Evolutionary conservation across 2,797 vertebrate species (phyloP).

Genomic region (Dermochelys coriacea): DNA sequence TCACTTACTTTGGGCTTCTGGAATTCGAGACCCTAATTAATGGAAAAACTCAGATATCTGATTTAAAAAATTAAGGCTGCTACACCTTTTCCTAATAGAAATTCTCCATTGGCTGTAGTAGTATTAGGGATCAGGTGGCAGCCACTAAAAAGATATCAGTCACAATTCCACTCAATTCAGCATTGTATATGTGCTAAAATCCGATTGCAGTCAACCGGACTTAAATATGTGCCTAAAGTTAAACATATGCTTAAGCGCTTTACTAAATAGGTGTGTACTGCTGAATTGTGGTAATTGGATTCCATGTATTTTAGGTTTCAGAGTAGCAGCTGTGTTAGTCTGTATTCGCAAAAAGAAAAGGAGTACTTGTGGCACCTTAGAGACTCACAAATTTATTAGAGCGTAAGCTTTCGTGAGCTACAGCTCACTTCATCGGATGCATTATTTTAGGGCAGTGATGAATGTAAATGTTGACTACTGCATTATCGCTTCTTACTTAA

Average conservation of each 20-base stretch:
- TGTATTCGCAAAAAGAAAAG: too few species aligned
- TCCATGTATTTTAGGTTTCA: too few species aligned
- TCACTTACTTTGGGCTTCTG: too few species aligned
- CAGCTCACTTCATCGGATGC: too few species aligned
- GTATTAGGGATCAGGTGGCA: neutral
- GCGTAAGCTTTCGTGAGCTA: too few species aligned
- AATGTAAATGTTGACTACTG: neutral
- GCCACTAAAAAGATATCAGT: too few species aligned
- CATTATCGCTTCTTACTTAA: neutral
- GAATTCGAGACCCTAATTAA: too few species aligned
- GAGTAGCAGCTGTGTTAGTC: too few species aligned
- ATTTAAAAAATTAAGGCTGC: neutral
- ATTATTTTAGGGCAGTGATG: neutral
- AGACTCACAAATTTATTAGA: too few species aligned
- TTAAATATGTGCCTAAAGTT: neutral
- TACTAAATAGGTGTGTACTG: neutral
- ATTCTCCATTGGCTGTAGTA: neutral
- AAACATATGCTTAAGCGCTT: neutral
- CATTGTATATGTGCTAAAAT: too few species aligned
- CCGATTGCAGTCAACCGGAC: neutral
- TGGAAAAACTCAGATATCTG: neutral
- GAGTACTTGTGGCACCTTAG: too few species aligned
- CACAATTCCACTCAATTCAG: too few species aligned
- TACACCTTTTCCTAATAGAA: neutral
- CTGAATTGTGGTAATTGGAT: neutral